Base-by-base conservation (phyloP, 2,888 invertebrate genomes). In the Nemoura dubitans region DNA sequence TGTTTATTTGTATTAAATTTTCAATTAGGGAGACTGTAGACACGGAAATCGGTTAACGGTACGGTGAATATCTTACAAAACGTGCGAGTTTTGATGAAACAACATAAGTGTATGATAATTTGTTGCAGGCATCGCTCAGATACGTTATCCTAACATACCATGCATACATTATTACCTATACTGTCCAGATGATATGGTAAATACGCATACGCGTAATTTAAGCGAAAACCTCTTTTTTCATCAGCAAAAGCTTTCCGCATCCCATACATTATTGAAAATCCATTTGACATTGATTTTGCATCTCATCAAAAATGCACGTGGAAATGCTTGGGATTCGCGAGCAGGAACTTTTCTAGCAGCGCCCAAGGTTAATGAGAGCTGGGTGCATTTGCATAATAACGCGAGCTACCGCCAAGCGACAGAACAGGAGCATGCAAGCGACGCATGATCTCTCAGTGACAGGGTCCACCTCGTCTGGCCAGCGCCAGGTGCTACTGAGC, bases 321-420 rank as follows among this genome's bases (percentile, higher is more conserved):
- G 59, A 59, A 59, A 59, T 59, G 3, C 59, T 21, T 59, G 16
- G 21, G 59, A 59, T 59, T 21, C 59, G 14, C 59, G 59, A 59
- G 59, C 59, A 59, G 59, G 59, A 59, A 59, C 59, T 59, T 59
- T 59, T 59, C 59, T 59, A 81, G 28, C 81, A n/a, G 81, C 29
- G 28, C 81, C 27, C 81, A 81, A 81, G 81, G 81, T 29, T 81
- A 30, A 81, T 30, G 30, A 81, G 81, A 80, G 81, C 30, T n/a
- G 30, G 80, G 16, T 30, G 30, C 81, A 81, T 81, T 81, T 28
- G 30, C 81, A 81, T 81, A 81, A 81, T 81, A 21, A 59, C 2
- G 6, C 59, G 59, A 59, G 14, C 59, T 3, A 59, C 1, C 21
- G 59, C 59, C 10, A 21, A 2, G 6, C 14, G 14, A 7, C 59